These are phyloP conservation scores for Artibeus lituratus DNA, from an alignment of 2,797 vertebrate species.

Conservation along the genomic window DNA sequence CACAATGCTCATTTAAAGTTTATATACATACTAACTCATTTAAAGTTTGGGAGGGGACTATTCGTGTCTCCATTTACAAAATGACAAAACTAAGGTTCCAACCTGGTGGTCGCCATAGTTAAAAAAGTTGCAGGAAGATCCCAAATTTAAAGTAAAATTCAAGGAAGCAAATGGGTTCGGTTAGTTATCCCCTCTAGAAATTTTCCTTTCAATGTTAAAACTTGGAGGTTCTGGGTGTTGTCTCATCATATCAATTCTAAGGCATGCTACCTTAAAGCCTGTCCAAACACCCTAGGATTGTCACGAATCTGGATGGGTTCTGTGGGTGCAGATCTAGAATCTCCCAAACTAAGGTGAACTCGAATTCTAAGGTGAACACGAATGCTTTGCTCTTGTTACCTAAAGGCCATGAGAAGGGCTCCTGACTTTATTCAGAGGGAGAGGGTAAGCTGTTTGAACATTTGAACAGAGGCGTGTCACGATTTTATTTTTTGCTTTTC, in stretches of 20 bases:
- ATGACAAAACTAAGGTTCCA: background rate
- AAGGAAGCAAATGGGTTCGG: background rate
- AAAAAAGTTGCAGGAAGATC: background rate
- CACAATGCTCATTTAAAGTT: background rate
- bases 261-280: background rate
- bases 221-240: background rate
- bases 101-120: background rate
- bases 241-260: background rate
- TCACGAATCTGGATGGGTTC: background rate
- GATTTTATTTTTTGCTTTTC: background rate
- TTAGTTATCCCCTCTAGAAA: background rate
- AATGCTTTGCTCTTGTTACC: background rate
- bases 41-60: background rate
- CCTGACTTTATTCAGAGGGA: background rate
- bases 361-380: background rate
- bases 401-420: background rate
- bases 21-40: background rate
- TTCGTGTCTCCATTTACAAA: background rate
- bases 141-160: background rate
- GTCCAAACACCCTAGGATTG: background rate
- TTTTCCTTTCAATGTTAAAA: background rate
- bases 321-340: background rate
- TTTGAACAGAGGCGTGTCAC: background rate
- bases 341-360: background rate
- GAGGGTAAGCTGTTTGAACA: background rate